Evolutionary conservation across 2,797 vertebrate genomes (phyloP).

Genomic region (Salarias fasciatus): DNA sequence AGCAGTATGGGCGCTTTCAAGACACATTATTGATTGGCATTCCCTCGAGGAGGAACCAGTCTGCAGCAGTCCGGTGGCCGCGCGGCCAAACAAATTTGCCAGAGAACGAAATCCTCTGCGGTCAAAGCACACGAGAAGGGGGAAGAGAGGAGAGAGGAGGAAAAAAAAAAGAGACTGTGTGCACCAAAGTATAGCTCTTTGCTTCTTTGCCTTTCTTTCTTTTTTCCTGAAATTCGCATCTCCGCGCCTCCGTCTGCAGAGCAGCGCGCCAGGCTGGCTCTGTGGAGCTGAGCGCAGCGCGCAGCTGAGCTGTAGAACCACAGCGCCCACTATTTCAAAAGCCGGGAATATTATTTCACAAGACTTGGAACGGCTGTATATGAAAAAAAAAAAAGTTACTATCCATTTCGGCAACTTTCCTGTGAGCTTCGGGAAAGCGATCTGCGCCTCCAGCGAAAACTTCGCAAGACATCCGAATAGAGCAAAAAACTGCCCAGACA

Average conservation of each 20-base stretch:
- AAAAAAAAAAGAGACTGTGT: conserved; percentile 29
- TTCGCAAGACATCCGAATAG: conserved; percentile 46
- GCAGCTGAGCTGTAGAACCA: conserved; percentile 77
- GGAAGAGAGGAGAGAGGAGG: no score
- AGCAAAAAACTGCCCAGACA: conserved; percentile 37
- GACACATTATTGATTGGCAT: conserved; percentile 83
- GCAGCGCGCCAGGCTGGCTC: no score
- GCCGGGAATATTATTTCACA: conserved; percentile 92
- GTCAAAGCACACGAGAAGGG: no score
- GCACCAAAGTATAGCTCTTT: conserved; percentile 61
- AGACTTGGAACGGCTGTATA: conserved; percentile 86
- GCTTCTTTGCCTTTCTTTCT: conserved; percentile 56
- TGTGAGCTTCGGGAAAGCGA: conserved; percentile 82
- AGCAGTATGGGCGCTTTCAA: conserved; percentile 67
- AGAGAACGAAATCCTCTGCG: conserved; percentile 38
- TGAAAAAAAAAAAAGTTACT: conserved; percentile 83
- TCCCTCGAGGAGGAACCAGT: conserved; percentile 78
- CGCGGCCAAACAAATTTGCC: conserved; percentile 51
- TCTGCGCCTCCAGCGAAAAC: conserved; percentile 42
- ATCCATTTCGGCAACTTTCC: conserved; percentile 89
- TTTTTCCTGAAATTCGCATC: conserved; percentile 74
- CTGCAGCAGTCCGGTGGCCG: conserved; percentile 61
- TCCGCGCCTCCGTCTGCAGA: conserved; percentile 56
- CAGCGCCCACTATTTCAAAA: conserved; percentile 97
- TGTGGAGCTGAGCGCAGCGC: conserved; percentile 41